A percentile compares a stretch with the other conserved stretches of the same genome.
Conservation (phyloP, 2,113 vertebrate species). For the Megaceryle torquata region DNA sequence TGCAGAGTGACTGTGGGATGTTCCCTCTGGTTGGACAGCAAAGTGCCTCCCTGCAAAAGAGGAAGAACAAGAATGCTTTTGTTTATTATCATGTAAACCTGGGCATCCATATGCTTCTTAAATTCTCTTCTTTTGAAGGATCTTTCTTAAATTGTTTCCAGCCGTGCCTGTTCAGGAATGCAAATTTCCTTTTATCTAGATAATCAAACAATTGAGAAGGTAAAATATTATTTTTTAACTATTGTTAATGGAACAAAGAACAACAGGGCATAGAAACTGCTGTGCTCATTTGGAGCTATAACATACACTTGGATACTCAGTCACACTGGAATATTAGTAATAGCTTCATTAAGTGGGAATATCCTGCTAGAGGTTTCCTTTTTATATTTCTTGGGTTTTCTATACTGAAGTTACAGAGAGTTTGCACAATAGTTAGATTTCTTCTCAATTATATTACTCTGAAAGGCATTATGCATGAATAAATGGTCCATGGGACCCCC, state of each 20-base stretch:
- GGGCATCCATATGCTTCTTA: slow-evolving; percentile 31
- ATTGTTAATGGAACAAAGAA: neutral
- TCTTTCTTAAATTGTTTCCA: slow-evolving; percentile 44
- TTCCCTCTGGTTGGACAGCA: slow-evolving; percentile 13
- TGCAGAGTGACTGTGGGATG: slow-evolving; percentile 32
- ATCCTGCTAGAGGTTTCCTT: neutral
- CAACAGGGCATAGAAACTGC: neutral
- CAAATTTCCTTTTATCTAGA: slow-evolving; percentile 63
- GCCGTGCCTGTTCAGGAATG: slow-evolving; percentile 47
- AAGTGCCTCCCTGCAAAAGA: slow-evolving; percentile 27
- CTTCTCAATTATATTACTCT: neutral
- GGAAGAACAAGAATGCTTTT: slow-evolving; percentile 33
- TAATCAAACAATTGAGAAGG: slow-evolving; percentile 13
- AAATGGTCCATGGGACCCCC: neutral
- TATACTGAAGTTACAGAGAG: neutral
- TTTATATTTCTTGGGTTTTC: neutral
- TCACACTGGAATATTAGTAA: neutral
- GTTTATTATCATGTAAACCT: slow-evolving; percentile 68
- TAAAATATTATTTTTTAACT: slow-evolving; percentile 31
- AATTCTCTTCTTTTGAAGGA: slow-evolving; percentile 17
- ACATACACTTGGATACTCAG: neutral
- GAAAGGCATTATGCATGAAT: neutral
- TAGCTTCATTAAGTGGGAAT: neutral
- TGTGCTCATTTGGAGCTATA: neutral
- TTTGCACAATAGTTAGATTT: neutral